These are phyloP conservation scores for Drosophila villosipedis DNA, from an alignment of 2,888 invertebrate species.

Conservation along the genomic window DNA sequence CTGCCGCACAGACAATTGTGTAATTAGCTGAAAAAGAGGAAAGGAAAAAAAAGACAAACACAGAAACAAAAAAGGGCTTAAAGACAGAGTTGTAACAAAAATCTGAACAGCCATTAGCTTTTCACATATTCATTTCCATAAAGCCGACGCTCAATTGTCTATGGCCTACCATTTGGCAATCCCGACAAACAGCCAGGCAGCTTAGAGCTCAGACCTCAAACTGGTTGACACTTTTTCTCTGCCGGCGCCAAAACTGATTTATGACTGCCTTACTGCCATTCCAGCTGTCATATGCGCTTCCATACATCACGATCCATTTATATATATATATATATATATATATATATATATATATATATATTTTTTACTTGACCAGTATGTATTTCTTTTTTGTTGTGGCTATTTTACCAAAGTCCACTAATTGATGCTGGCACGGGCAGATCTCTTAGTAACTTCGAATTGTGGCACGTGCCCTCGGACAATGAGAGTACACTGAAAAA, in stretches of 20 bases:
- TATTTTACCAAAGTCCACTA: slow-evolving; percentile 29
- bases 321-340: neutral
- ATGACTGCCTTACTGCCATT: slow-evolving; percentile 46
- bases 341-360: neutral
- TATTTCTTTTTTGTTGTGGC: slow-evolving; percentile 24
- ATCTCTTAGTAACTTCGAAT: slow-evolving; percentile 22
- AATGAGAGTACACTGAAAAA: slow-evolving; percentile 30
- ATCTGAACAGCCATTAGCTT: slow-evolving; percentile 56
- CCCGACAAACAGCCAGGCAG: slow-evolving; percentile 25
- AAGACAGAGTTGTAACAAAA: slow-evolving; percentile 47
- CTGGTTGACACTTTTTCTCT: slow-evolving; percentile 54
- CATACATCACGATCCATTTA: slow-evolving; percentile 38
- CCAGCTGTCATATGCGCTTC: slow-evolving; percentile 50
- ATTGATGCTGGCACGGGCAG: slow-evolving; percentile 36
- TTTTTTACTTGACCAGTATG: slow-evolving; percentile 10
- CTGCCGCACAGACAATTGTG: slow-evolving; percentile 73
- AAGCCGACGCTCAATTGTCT: slow-evolving; percentile 44
- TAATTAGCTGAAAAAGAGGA: slow-evolving; percentile 67
- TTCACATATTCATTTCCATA: slow-evolving; percentile 55
- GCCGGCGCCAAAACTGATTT: slow-evolving; percentile 62
- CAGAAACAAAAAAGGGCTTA: slow-evolving; percentile 2
- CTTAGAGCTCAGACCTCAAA: slow-evolving; percentile 20
- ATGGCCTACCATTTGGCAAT: slow-evolving; percentile 43
- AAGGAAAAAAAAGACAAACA: slow-evolving; percentile 25
- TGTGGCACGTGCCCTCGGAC: slow-evolving; percentile 36